Percentiles rank a stretch among this genome's conserved stretches.
phyloP scores from a whole-genome alignment of 23 tunicate genomes.

The Trididemnum clinides region DNA sequence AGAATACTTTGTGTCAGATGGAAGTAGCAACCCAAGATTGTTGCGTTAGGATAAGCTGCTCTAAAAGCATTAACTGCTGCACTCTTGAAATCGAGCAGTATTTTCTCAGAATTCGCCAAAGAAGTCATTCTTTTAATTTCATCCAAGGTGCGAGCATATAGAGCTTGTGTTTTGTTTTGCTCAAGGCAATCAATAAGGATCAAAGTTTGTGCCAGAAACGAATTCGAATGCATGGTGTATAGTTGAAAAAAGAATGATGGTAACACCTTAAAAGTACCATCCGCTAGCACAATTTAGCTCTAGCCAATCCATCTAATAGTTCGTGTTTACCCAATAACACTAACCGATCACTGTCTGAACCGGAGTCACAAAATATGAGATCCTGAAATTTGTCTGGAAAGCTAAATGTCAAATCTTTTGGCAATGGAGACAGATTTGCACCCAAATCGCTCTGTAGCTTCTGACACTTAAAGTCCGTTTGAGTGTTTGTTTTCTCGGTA shows the following conservation, averaged over 20 bases:
- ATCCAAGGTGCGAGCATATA: slow-evolving; percentile 23
- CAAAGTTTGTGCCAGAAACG: not conserved
- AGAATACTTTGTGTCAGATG: not conserved
- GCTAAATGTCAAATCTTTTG: too few relatives aligned
- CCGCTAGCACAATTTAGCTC: too few relatives aligned
- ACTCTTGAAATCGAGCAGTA: slow-evolving; percentile 26
- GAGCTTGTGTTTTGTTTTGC: slow-evolving; percentile 6
- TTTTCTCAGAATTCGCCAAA: too few relatives aligned
- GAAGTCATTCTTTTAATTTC: too few relatives aligned
- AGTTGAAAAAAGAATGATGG: slow-evolving; percentile 26
- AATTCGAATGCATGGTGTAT: slow-evolving; percentile 12
- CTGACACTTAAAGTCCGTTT: slow-evolving; percentile 35
- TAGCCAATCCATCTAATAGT: too few relatives aligned
- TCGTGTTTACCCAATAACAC: too few relatives aligned
- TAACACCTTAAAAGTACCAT: slow-evolving; percentile 19
- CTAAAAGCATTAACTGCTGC: slow-evolving; percentile 25
- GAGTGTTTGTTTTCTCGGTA: slow-evolving; percentile 34
- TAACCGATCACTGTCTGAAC: slow-evolving; percentile 7
- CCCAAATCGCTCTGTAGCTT: slow-evolving; percentile 30
- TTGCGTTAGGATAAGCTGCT: too few relatives aligned
- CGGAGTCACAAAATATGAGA: too few relatives aligned
- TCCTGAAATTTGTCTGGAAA: too few relatives aligned
- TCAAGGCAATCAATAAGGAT: not conserved
- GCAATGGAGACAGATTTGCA: slow-evolving; percentile 25
- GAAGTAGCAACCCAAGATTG: not conserved